phyloP scores from a whole-genome alignment of 1,140 invertebrate species.

The Ectropis grisescens region DNA sequence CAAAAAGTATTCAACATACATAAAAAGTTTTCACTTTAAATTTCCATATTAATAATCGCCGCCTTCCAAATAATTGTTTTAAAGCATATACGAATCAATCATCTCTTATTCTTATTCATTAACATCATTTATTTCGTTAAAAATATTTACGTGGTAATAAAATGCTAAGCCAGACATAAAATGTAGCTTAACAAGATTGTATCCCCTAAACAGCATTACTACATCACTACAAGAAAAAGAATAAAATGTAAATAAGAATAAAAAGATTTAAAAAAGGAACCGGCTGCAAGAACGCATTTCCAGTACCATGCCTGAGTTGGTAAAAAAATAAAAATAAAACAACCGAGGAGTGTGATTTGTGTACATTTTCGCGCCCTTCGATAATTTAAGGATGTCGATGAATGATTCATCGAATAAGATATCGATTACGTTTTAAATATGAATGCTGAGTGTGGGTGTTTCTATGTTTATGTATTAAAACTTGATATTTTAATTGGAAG shows the following conservation, averaged over 20 bases:
- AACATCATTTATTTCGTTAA: too few species aligned
- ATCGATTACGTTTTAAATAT: slow-evolving; percentile 27
- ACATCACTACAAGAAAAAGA: slow-evolving; percentile 21
- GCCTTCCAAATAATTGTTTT: too few species aligned
- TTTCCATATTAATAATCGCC: too few species aligned
- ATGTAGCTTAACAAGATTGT: slow-evolving; percentile 17
- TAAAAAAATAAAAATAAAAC: slow-evolving; percentile 27
- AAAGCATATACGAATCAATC: too few species aligned
- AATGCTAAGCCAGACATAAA: too few species aligned
- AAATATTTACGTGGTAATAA: too few species aligned
- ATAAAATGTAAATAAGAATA: slow-evolving; percentile 21
- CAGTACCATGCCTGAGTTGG: slow-evolving; percentile 17
- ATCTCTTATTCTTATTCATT: too few species aligned
- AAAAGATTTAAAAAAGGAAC: slow-evolving; percentile 9
- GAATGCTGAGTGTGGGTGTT: too few species aligned
- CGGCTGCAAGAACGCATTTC: slow-evolving; percentile 33
- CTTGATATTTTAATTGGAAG: too few species aligned
- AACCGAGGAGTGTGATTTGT: slow-evolving; percentile 58
- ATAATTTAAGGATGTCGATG: slow-evolving; percentile 37
- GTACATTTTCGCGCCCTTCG: slow-evolving; percentile 49
- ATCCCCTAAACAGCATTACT: slow-evolving; percentile 34
- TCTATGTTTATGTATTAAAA: too few species aligned
- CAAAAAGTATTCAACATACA: too few species aligned
- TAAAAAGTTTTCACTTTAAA: too few species aligned
- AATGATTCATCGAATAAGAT: slow-evolving; percentile 37